A percentile compares a stretch with the other conserved stretches of the same genome.
Evolutionary conservation across 2,797 vertebrate genomes (phyloP).

Genomic region (Myotis findleyi): DNA sequence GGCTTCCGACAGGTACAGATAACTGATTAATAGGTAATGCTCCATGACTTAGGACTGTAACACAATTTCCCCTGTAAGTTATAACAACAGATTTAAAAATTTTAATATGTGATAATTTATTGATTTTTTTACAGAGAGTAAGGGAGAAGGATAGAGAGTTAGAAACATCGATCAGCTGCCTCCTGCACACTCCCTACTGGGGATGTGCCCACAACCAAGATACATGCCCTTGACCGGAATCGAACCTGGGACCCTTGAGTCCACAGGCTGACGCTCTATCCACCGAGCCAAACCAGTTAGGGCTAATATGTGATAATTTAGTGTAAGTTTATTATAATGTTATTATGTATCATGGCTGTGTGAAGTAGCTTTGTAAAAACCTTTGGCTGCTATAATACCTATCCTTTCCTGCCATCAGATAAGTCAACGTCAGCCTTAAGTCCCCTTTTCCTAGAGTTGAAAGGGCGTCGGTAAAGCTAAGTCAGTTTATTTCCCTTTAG

Average conservation of each 20-base stretch:
- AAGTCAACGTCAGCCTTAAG: neutral
- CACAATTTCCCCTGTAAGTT: conserved; percentile 4
- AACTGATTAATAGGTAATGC: neutral
- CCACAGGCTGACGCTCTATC: too few species aligned
- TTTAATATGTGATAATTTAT: neutral
- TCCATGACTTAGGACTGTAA: neutral
- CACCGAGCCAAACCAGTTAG: too few species aligned
- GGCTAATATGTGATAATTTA: neutral
- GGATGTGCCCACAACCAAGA: too few species aligned
- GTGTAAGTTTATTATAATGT: neutral
- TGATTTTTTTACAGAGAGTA: too few species aligned
- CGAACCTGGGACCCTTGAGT: too few species aligned
- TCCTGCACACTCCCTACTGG: too few species aligned
- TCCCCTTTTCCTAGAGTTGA: conserved; percentile 14
- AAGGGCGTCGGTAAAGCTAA: neutral
- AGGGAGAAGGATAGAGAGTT: too few species aligned
- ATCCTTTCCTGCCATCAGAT: neutral
- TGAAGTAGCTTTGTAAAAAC: conserved; percentile 26
- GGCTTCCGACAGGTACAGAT: neutral
- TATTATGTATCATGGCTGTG: neutral
- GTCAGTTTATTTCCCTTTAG: conserved; percentile 4
- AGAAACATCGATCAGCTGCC: too few species aligned
- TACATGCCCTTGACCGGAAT: too few species aligned
- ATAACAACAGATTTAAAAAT: neutral
- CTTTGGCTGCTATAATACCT: neutral